Percentiles rank a stretch among this genome's conserved stretches.
phyloP scores from a whole-genome alignment of 2,888 invertebrate species.

The Drosophila mettleri region DNA sequence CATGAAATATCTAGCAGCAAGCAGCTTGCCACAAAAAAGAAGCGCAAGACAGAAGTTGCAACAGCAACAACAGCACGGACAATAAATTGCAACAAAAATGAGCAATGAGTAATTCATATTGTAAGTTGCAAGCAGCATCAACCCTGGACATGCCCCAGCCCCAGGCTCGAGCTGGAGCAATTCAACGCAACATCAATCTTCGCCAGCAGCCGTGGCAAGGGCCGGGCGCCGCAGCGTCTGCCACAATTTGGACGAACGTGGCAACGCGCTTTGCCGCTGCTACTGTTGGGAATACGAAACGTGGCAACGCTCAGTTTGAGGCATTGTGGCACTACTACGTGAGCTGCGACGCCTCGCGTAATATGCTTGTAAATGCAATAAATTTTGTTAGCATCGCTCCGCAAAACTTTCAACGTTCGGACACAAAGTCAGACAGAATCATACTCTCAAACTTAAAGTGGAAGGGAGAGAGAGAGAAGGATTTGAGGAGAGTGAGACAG shows the following conservation, averaged over 20 bases:
- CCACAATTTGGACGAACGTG: slow-evolving; percentile 75
- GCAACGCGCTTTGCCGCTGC: slow-evolving; percentile 70
- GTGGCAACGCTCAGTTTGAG: slow-evolving; percentile 23
- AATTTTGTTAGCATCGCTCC: slow-evolving; percentile 62
- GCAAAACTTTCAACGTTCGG: slow-evolving; percentile 48
- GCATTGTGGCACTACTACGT: slow-evolving; percentile 42
- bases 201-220: slow-evolving; percentile 8
- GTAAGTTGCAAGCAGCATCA: slow-evolving; percentile 63
- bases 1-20: slow-evolving; percentile 33
- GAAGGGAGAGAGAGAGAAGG: neutral
- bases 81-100: slow-evolving; percentile 78
- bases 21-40: slow-evolving; percentile 45
- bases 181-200: slow-evolving; percentile 79
- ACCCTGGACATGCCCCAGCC: slow-evolving; percentile 16
- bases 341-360: slow-evolving; percentile 47
- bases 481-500: slow-evolving; percentile 27
- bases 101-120: slow-evolving; percentile 80
- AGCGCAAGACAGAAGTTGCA: slow-evolving; percentile 24
- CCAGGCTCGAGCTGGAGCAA: slow-evolving; percentile 48
- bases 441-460: slow-evolving; percentile 1
- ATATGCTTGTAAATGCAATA: slow-evolving; percentile 79
- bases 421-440: slow-evolving; percentile 37
- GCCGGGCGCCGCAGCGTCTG: slow-evolving; percentile 66
- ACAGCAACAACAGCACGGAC: slow-evolving; percentile 48
- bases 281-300: slow-evolving; percentile 62